Percentiles rank a stretch among this genome's conserved stretches.
These are phyloP conservation scores for Picathartes gymnocephalus DNA, from an alignment of 2,113 vertebrate species.

Conservation along the genomic window DNA sequence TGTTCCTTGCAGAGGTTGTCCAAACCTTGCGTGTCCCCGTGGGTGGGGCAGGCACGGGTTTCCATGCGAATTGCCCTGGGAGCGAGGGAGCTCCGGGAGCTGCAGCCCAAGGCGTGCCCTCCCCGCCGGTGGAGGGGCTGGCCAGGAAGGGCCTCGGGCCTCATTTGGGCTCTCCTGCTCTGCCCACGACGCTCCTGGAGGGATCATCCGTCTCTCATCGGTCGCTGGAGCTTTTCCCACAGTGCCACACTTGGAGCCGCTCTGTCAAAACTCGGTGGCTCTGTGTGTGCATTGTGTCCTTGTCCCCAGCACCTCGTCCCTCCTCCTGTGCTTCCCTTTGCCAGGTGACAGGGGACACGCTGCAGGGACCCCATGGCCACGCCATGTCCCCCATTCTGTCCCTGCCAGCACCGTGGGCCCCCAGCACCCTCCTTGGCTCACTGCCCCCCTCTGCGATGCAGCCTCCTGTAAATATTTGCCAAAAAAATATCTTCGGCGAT, in stretches of 20 bases:
- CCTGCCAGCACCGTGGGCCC: rapidly evolving
- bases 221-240: background rate
- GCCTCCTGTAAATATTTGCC: conserved; percentile 61
- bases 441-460: background rate
- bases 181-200: rapidly evolving
- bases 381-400: rapidly evolving
- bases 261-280: background rate
- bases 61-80: background rate
- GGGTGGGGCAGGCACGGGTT: background rate
- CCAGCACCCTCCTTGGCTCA: background rate
- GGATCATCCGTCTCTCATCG: background rate
- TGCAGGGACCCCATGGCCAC: rapidly evolving
- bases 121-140: background rate
- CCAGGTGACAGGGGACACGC: background rate
- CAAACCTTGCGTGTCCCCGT: background rate
- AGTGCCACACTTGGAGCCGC: background rate
- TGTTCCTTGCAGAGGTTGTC: background rate
- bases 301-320: background rate
- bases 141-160: background rate
- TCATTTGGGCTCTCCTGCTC: background rate
- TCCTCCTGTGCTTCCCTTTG: background rate
- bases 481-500: conserved; percentile 61
- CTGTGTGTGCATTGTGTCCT: rapidly evolving
- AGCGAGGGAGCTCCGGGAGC: background rate
- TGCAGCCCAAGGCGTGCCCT: background rate